phyloP scores from a whole-genome alignment of 1,140 invertebrate genomes.

The Caerostris darwini region DNA sequence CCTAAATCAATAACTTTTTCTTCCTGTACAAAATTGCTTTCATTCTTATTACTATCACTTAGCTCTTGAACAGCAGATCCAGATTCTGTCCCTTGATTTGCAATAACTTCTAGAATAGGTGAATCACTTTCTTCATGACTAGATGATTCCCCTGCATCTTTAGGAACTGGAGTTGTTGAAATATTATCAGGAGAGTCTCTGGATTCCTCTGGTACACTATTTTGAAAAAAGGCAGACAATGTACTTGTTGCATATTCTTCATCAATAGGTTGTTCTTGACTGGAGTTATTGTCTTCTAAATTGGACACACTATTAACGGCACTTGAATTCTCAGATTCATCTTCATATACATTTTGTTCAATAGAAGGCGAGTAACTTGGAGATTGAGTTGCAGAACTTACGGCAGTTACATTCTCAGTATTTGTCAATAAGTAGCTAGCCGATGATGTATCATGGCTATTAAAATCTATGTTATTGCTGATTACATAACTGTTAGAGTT shows the following conservation, averaged over 20 bases:
- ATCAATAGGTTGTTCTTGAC: conserved; percentile 6
- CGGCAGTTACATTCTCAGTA: conserved; percentile 1
- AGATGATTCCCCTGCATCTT: conserved; percentile 30
- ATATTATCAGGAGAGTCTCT: background rate
- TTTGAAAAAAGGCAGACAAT: conserved; percentile 70
- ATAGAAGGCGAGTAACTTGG: background rate
- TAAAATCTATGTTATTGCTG: conserved; percentile 14
- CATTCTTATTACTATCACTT: background rate
- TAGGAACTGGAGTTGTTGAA: background rate
- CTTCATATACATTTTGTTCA: background rate
- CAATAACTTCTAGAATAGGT: background rate
- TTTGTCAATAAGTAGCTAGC: conserved; percentile 54
- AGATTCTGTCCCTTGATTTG: conserved; percentile 2
- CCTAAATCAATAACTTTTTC: conserved; percentile 37
- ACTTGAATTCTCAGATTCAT: background rate
- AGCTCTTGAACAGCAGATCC: background rate
- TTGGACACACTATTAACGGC: background rate
- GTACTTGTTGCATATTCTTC: conserved; percentile 49
- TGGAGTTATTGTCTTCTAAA: background rate
- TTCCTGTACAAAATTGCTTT: conserved; percentile 66
- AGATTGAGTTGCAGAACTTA: background rate
- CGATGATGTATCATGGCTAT: background rate
- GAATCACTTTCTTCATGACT: conserved; percentile 45
- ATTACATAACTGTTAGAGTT: conserved; percentile 35
- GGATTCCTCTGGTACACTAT: background rate